Base-by-base conservation (phyloP, 2,888 invertebrate species). In the Epinotia demarniana region DNA sequence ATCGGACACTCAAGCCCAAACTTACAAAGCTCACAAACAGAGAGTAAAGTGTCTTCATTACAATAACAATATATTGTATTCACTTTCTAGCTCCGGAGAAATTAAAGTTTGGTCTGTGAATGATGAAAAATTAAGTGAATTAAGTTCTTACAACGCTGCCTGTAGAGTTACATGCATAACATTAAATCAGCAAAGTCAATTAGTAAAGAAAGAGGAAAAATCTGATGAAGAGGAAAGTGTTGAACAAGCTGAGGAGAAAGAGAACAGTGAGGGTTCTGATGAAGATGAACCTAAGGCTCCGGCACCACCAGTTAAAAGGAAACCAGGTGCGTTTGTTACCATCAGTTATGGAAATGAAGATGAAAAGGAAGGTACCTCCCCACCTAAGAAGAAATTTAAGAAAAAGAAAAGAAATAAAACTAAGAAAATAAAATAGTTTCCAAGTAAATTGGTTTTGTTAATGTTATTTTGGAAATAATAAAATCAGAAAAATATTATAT, bases 31-130 rank as follows among this genome's bases (percentile, higher is more conserved):
- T 0, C 96, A 97, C 78, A 94, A 95, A 68, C 91, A 95, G 64
- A 95, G 98, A 85, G 95, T 98, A 0, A 97, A 97, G 87, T 95
- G 95, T 80, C 88, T 97, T 78, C 91, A 92, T 73, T 94, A 89
- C 82, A 90, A 94, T 72, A 94, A 95, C 68, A 88, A 95, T 69
- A 94, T 93, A 81, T 84, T 97, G 33, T 95, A 96, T 69, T 96
- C 97, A 49, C 96, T 96, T 19, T 97, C 97, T 8, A 98, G 98
- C 90, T 95, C 96, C 77, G 98, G 98, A 0, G 96, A 96, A 84
- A 92, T 98, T 64, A 97, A 97, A 90, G 89, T 97, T 0, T 98
- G 97, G 97, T 92, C 86, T 58, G 84, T 89, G 23, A 80, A 81
- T 49, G 86, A 90, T 75, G 85, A 87, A 5, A 87, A 85, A 62